These are phyloP conservation scores for Meloe dianella DNA, from an alignment of 2,888 invertebrate genomes.

Conservation along the genomic window DNA sequence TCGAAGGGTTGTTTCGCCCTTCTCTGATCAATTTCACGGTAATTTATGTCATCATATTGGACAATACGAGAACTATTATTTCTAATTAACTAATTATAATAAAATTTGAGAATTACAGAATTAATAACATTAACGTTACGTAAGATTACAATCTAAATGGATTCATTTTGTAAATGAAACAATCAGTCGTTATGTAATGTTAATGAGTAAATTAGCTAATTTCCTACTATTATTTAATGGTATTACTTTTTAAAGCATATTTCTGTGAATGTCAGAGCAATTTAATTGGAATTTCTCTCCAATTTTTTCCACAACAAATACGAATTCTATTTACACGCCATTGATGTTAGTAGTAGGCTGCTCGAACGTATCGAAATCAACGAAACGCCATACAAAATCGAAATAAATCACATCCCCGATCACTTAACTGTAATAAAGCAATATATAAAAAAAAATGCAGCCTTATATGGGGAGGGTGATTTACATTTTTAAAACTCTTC, in stretches of 20 bases:
- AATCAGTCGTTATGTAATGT: not conserved
- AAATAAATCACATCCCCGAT: conserved; percentile 37
- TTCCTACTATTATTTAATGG: not conserved
- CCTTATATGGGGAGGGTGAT: too few species aligned
- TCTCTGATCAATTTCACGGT: not conserved
- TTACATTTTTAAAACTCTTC: not conserved
- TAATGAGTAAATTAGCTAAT: not conserved
- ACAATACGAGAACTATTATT: not conserved
- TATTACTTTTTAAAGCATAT: not conserved
- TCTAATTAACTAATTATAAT: not conserved
- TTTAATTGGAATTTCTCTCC: not conserved
- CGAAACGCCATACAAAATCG: conserved; percentile 37
- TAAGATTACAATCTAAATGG: conserved; percentile 1
- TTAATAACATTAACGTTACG: not conserved
- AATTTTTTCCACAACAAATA: not conserved
- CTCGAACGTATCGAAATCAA: conserved; percentile 38
- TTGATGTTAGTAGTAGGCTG: conserved; percentile 31
- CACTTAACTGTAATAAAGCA: conserved; percentile 25
- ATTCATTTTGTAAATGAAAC: not conserved
- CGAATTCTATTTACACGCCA: conserved; percentile 34
- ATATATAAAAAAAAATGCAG: not conserved
- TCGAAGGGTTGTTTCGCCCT: not conserved
- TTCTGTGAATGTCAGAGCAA: not conserved
- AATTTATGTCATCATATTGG: not conserved
- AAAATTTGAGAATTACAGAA: not conserved